These are phyloP conservation scores for Nannoperca australis DNA, from an alignment of 2,797 vertebrate genomes.

Conservation along the genomic window DNA sequence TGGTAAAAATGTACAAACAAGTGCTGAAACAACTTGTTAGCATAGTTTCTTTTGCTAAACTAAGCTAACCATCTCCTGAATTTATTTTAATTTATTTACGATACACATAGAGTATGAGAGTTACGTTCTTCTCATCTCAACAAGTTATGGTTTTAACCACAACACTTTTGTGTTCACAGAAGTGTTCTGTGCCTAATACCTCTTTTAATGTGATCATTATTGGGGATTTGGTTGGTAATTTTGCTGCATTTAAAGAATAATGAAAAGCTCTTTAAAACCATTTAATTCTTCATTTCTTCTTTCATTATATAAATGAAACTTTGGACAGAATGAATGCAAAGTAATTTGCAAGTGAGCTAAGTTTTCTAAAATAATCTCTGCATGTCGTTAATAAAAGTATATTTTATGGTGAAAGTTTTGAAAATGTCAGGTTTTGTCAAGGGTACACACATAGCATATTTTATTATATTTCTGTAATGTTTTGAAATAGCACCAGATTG, in stretches of 20 bases:
- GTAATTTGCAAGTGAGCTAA: conserved; percentile 10
- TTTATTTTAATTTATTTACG: neutral
- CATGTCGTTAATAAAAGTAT: neutral
- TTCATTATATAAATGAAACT: neutral
- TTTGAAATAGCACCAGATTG: conserved; percentile 22
- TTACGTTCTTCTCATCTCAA: neutral
- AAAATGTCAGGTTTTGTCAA: conserved; percentile 11
- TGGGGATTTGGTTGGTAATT: conserved; percentile 10
- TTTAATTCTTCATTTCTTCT: conserved; percentile 11
- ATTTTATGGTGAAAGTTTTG: neutral
- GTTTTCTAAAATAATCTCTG: neutral
- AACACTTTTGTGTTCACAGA: neutral
- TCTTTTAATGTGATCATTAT: conserved; percentile 3
- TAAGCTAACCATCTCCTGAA: neutral
- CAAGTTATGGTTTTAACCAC: neutral
- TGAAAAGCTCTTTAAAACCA: neutral
- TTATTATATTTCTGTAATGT: neutral
- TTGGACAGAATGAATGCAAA: conserved; percentile 9
- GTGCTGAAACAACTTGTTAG: no score
- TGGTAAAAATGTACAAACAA: no score
- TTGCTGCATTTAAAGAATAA: conserved; percentile 14
- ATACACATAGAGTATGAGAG: neutral
- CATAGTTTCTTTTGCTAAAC: neutral
- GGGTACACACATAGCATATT: conserved; percentile 8
- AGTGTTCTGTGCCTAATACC: neutral